Percentiles rank a stretch among this genome's conserved stretches.
These are phyloP conservation scores for Calyptommatus sinebrachiatus DNA, from an alignment of 2,113 vertebrate species.

Conservation along the genomic window DNA sequence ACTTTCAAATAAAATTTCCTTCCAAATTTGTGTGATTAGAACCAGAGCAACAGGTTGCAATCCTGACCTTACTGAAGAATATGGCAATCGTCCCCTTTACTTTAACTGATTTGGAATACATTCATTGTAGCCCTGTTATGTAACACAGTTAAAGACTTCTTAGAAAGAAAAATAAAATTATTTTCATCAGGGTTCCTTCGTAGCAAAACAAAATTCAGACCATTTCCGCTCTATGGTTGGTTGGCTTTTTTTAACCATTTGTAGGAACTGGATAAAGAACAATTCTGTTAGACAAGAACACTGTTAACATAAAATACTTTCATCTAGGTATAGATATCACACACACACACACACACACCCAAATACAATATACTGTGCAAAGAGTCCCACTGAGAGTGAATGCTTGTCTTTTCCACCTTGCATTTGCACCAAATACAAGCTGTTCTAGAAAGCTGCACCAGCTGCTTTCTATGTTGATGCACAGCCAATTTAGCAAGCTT, in stretches of 20 bases:
- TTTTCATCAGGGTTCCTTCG: constrained; percentile 28
- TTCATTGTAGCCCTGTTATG: background rate
- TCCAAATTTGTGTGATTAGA: background rate
- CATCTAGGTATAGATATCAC: background rate
- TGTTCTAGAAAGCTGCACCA: constrained; percentile 10
- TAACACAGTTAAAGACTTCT: background rate
- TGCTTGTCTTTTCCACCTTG: background rate
- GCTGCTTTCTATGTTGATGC: constrained; percentile 5
- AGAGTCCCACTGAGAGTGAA: background rate
- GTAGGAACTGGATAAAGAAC: background rate
- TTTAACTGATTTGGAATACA: background rate
- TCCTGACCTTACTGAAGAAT: background rate
- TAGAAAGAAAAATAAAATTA: background rate
- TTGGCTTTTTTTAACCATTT: constrained; percentile 24
- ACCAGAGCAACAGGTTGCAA: background rate
- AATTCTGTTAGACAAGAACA: constrained; percentile 28
- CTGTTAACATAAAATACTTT: background rate
- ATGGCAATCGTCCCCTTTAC: background rate
- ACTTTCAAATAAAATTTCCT: background rate
- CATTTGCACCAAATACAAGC: constrained; percentile 9
- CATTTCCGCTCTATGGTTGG: background rate
- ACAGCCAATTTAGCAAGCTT: constrained; percentile 17
- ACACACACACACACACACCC: no score
- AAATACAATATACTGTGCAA: background rate
- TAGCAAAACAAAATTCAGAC: constrained; percentile 35